phyloP scores from a whole-genome alignment of 1,140 invertebrate genomes.

The Neodiprion fabricii region DNA sequence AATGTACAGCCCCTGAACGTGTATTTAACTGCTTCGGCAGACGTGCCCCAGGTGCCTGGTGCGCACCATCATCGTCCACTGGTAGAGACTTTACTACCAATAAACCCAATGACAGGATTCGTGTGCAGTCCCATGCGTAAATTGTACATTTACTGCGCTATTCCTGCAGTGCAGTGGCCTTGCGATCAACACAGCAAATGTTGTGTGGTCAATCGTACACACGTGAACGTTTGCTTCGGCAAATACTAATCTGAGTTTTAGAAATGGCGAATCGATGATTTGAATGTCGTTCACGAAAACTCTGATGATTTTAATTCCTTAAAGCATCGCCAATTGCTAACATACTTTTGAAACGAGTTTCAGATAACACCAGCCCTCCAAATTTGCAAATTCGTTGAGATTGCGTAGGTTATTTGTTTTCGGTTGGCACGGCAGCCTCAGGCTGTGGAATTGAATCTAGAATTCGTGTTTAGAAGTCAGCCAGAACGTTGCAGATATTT shows the following conservation, averaged over 20 bases:
- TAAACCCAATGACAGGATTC: conserved; percentile 47
- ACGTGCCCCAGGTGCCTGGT: conserved; percentile 41
- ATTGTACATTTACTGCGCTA: conserved; percentile 34
- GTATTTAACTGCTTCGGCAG: conserved; percentile 43
- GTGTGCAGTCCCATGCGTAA: conserved; percentile 41
- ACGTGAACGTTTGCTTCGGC: too few species aligned
- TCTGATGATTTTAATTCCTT: too few species aligned
- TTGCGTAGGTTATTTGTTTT: background rate
- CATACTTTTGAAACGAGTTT: background rate
- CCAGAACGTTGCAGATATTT: background rate
- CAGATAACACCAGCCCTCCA: background rate
- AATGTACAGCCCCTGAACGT: background rate
- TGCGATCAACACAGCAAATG: background rate
- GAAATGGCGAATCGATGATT: too few species aligned
- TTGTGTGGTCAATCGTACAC: background rate
- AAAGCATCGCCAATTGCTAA: too few species aligned
- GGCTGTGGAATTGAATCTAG: background rate
- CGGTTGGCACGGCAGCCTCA: background rate
- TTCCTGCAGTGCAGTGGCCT: background rate
- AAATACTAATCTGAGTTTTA: too few species aligned
- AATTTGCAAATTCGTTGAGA: background rate
- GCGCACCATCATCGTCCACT: conserved; percentile 38
- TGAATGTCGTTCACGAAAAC: too few species aligned
- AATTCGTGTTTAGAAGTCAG: too few species aligned
- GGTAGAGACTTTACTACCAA: conserved; percentile 48